Base-by-base conservation (phyloP, 2,888 invertebrate genomes). In the Lamproptera curius region DNA sequence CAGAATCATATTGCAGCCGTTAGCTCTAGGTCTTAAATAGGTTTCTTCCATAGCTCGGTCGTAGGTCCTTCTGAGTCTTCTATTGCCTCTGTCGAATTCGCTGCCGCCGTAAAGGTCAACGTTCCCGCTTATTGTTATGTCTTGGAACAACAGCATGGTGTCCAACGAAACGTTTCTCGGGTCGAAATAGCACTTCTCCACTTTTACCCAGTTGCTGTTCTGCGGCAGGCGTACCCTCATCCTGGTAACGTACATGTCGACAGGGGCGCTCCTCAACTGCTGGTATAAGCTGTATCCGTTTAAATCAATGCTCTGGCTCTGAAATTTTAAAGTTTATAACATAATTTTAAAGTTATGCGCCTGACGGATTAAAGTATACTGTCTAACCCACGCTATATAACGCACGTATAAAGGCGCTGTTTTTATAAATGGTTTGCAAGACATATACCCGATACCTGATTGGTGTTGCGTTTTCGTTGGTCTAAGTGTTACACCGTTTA, bases 1-100 rank as follows among this genome's bases (percentile, higher is more conserved):
- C 43, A 95, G 70, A 50, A 94, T 95, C 95, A 95, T 95, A 59
- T 92, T 93, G 61, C 95, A 95, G 9, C 91, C 86, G 62, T 91
- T 74, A 50, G 88, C 72, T 11, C 89, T 65, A 59, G 71, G 39
- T 70, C 86, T 69, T 50, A 63, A 4, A 67, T 73, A 67, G 0
- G 71, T 70, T 1, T 72, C 69, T 17, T 61, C 52, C 31, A 65
- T 76, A 10, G 78, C 76, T 3, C 82, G 74, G 41, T 89, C 83
- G 51, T 88, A 78, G 53, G 80, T 75, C 42, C 84, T 61, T 45
- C 84, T 64, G 4, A 67, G 47, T 51, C 80, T 65, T 46, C 76
- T 63, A 41, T 60, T 76, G 0, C 63, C 70, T 52, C 86, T 65
- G 31, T 87, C 85, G 1, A 85, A 59, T 16, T 88, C 84, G 31